Evolutionary conservation across 2,113 vertebrate genomes (phyloP).

Genomic region (Empidonax alnorum): DNA sequence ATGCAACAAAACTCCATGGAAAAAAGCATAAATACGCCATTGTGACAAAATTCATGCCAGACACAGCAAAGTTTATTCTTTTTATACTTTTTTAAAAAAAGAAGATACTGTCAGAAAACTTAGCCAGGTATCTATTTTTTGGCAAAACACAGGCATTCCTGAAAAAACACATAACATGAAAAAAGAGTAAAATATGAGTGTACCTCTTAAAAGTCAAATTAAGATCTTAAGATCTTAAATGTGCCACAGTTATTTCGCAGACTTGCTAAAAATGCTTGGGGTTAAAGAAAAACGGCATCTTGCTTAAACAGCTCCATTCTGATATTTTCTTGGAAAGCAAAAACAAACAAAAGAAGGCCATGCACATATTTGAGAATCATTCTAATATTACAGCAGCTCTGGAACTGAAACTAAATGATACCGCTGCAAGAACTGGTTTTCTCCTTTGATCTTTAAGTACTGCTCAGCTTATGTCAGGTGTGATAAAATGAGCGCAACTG

Average conservation of each 20-base stretch:
- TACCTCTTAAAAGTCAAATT: neutral
- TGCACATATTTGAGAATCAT: neutral
- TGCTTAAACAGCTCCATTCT: slow-evolving; percentile 17
- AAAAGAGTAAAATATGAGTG: slow-evolving; percentile 1
- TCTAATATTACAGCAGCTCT: slow-evolving; percentile 35
- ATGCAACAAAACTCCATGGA: slow-evolving; percentile 20
- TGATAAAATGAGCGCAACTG: slow-evolving; percentile 41
- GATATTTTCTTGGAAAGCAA: slow-evolving; percentile 43
- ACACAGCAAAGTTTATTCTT: neutral
- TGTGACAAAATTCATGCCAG: neutral
- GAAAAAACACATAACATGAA: neutral
- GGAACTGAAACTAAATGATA: slow-evolving; percentile 35
- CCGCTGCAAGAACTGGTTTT: neutral
- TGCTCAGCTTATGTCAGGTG: slow-evolving; percentile 2
- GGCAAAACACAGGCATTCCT: neutral
- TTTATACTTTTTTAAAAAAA: neutral
- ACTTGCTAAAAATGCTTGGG: slow-evolving; percentile 10
- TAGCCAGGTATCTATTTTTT: neutral
- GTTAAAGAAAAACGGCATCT: neutral
- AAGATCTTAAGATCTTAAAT: slow-evolving; percentile 12
- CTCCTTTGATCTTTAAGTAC: slow-evolving; percentile 24
- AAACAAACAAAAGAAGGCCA: neutral
- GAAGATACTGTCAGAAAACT: neutral
- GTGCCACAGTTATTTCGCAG: slow-evolving; percentile 1
- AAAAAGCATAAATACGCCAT: neutral